Conservation (phyloP, 2,113 vertebrate species). For the Mormyrus lacerda region DNA sequence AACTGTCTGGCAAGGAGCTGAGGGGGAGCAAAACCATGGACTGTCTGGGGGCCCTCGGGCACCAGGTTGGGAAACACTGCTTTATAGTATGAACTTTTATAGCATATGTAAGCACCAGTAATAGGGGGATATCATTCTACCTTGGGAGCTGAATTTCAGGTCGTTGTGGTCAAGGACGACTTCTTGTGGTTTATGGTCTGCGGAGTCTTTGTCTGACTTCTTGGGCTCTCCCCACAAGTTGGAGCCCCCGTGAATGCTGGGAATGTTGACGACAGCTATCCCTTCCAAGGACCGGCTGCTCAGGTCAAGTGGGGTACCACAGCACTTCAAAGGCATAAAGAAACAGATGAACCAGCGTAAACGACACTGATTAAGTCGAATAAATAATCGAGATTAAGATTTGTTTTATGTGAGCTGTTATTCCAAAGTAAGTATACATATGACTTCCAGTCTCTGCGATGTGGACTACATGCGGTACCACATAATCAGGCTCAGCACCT, state of each 20-base stretch:
- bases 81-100: not conserved
- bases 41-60: not conserved
- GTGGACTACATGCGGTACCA: not conserved
- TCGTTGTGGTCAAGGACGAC: conserved; percentile 74
- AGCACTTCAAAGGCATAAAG: conserved; percentile 58
- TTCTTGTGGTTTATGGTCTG: conserved; percentile 55
- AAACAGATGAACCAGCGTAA: not conserved
- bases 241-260: conserved; percentile 87
- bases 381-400: not conserved
- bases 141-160: conserved; percentile 77
- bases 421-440: not conserved
- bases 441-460: not conserved
- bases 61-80: not conserved
- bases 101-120: not conserved
- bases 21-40: not conserved
- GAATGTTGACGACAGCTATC: conserved; percentile 83
- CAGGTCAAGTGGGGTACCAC: conserved; percentile 69
- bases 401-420: not conserved
- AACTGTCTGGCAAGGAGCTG: not conserved
- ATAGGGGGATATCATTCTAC: conserved; percentile 45
- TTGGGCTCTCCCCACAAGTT: conserved; percentile 88
- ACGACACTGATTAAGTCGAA: not conserved
- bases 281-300: conserved; percentile 67
- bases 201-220: conserved; percentile 56
- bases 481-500: conserved; percentile 55